These are phyloP conservation scores for Sminthurides bifidus DNA, from an alignment of 1,140 invertebrate species.

Conservation along the genomic window DNA sequence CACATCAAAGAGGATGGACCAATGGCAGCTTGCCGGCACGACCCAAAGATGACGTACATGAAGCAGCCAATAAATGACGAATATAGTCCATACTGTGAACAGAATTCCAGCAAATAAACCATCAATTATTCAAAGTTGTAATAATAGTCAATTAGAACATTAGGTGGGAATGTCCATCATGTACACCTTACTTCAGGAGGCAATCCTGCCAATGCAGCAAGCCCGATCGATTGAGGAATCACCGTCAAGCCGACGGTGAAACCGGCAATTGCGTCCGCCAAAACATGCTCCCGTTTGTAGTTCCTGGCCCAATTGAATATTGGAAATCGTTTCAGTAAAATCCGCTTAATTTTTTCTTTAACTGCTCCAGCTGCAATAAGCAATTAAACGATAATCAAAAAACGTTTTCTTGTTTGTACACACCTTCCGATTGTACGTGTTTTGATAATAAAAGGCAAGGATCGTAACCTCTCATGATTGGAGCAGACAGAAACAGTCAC, in stretches of 20 bases:
- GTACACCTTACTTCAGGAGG: slow-evolving; percentile 45
- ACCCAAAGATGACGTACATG: slow-evolving; percentile 79
- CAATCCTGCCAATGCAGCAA: slow-evolving; percentile 50
- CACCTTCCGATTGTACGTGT: too few relatives aligned
- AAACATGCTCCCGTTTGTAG: slow-evolving; percentile 46
- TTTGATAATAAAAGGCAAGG: too few relatives aligned
- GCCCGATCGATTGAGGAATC: slow-evolving; percentile 57
- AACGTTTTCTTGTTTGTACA: too few relatives aligned
- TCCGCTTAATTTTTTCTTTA: too few relatives aligned
- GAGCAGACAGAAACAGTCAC: too few relatives aligned
- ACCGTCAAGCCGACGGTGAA: slow-evolving; percentile 59
- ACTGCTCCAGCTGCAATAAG: too few relatives aligned
- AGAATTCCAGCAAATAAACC: background rate
- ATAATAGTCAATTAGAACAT: background rate
- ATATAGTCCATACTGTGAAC: slow-evolving; percentile 73
- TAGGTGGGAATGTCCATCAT: too few relatives aligned
- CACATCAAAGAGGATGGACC: slow-evolving; percentile 38
- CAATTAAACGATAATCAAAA: too few relatives aligned
- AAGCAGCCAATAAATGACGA: slow-evolving; percentile 85
- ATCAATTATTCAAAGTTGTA: background rate
- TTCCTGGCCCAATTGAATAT: slow-evolving; percentile 51
- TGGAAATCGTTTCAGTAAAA: slow-evolving; percentile 41
- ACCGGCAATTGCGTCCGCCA: slow-evolving; percentile 65
- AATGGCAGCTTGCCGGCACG: slow-evolving; percentile 80
- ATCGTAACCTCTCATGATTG: too few relatives aligned